Base-by-base conservation (phyloP, 2,888 invertebrate genomes). In the Phrixothrix hirtus region DNA sequence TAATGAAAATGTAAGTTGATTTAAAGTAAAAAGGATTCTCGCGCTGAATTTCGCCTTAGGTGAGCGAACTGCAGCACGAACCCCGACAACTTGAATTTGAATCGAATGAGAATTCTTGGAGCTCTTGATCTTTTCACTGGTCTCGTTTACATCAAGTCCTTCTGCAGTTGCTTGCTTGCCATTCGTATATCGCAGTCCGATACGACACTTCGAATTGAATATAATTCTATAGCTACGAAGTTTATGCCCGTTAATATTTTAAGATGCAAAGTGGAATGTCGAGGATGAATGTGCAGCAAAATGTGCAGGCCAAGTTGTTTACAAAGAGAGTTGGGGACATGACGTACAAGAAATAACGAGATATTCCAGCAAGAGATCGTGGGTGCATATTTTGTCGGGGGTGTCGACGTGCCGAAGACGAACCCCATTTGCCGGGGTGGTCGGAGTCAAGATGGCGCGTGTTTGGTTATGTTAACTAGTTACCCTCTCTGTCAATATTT, bases 381-480 rank as follows among this genome's bases (percentile, higher is more conserved):
- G 53, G 45, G 57, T 57, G 57, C 46, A 56, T 54, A 51, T 57
- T 47, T 57, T 34, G 39, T 53, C 29, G 31, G 45, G 51, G 54
- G 54, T 47, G 56, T 55, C 44, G 61, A 62, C 62, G 55, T 58
- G 60, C 61, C 61, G 55, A 60, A 61, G 63, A 61, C 62, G 59
- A 62, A 57, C 62, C 59, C 60, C 60, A 60, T 64, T 62, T 52
- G 57, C 37, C 39, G 26, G 53, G 59, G 57, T 55, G 44, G 47
- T 44, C 36, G 58, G 49, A 63, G 61, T 66, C 64, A 66, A 67
- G 65, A 68, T 66, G 69, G 66, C 66, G 65, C 47, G 49, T 67
- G 65, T 71, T 70, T 67, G 64, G 64, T 65, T 69, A 68, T 68
- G 68, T 62, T 66, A 67, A 70, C 61, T 58, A 63, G 59, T 60